Evolutionary conservation across 2,113 vertebrate species (phyloP).

Genomic region (Ctenodactylus gundi): DNA sequence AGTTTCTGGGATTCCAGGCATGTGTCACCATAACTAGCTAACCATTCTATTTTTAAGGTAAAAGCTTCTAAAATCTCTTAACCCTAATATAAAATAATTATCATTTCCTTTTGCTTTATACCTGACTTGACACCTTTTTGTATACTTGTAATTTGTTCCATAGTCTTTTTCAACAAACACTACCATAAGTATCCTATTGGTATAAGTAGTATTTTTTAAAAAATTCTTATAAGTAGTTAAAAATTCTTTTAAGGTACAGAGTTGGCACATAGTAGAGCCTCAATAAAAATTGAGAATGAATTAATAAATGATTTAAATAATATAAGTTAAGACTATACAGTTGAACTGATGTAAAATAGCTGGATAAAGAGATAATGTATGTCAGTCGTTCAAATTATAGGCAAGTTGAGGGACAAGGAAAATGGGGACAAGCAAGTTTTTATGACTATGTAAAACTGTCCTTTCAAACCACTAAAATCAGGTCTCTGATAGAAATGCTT

Average conservation of each 20-base stretch:
- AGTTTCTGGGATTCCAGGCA: neutral
- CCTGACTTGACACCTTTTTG: neutral
- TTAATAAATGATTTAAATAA: conserved; percentile 48
- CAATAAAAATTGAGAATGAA: neutral
- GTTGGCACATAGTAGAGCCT: neutral
- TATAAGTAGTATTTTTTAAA: neutral
- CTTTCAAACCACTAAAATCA: neutral
- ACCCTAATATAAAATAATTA: neutral
- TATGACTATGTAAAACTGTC: neutral
- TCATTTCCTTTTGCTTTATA: neutral
- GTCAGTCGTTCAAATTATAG: neutral
- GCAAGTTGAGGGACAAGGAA: neutral
- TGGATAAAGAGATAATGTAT: neutral
- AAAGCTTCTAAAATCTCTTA: neutral
- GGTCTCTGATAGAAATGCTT: neutral
- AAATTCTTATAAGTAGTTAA: neutral
- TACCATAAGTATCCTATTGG: neutral
- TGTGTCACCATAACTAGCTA: neutral
- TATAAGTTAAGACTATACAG: conserved; percentile 17
- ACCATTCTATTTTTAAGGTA: neutral
- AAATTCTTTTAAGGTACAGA: neutral
- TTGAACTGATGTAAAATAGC: neutral
- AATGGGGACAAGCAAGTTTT: neutral
- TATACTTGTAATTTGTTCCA: neutral
- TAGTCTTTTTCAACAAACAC: neutral